These are phyloP conservation scores for Lycaena phlaeas DNA, from an alignment of 2,888 invertebrate genomes.

Conservation along the genomic window DNA sequence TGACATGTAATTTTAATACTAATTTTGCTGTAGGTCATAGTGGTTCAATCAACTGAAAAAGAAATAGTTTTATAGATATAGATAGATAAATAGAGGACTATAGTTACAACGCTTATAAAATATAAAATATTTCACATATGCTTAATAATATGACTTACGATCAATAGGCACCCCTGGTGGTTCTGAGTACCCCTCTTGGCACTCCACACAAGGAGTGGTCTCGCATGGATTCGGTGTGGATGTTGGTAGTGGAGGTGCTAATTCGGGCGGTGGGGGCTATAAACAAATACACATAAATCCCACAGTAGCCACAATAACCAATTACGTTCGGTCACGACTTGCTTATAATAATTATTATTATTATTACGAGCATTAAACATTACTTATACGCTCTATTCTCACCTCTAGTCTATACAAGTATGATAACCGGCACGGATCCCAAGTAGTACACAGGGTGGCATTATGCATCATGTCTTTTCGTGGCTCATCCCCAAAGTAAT, in stretches of 20 bases:
- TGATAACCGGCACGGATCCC: conserved; percentile 60
- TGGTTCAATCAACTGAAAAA: no score
- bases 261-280: conserved; percentile 52
- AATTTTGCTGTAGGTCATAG: no score
- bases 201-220: conserved; percentile 51
- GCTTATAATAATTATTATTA: no score
- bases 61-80: no score
- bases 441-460: conserved; percentile 52
- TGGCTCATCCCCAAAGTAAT: conserved; percentile 63
- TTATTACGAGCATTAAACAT: neutral
- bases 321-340: no score
- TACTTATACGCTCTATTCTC: conserved; percentile 15
- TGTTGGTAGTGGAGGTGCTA: conserved; percentile 50
- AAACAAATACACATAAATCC: neutral
- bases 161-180: conserved; percentile 32
- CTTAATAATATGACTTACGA: no score
- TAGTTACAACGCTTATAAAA: no score
- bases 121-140: no score
- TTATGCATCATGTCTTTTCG: conserved; percentile 62
- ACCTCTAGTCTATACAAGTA: conserved; percentile 63
- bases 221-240: conserved; percentile 55
- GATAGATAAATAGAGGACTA: no score
- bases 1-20: no score
- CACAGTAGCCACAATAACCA: no score
- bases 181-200: conserved; percentile 43